A percentile compares a stretch with the other conserved stretches of the same genome.
phyloP scores from a whole-genome alignment of 2,888 invertebrate species.

The Drosophila peninsularis region DNA sequence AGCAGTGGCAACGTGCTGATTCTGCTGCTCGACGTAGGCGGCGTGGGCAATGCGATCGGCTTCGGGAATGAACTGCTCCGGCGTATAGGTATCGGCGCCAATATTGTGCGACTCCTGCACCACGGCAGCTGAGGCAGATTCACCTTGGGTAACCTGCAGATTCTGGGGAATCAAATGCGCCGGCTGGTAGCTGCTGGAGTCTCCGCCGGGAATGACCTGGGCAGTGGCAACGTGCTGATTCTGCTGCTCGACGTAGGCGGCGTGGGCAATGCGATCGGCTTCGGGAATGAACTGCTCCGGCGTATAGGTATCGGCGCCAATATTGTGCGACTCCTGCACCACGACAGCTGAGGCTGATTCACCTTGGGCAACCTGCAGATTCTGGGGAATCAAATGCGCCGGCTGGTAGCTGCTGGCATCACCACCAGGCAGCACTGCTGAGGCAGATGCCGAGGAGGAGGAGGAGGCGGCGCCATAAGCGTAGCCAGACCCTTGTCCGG shows the following conservation, averaged over 20 bases:
- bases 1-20: neutral
- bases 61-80: slow-evolving; percentile 51
- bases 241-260: slow-evolving; percentile 28
- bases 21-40: slow-evolving; percentile 27
- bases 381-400: slow-evolving; percentile 15
- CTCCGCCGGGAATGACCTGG: slow-evolving; percentile 21
- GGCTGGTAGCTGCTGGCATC: slow-evolving; percentile 48
- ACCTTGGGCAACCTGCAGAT: neutral
- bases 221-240: neutral
- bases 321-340: slow-evolving; percentile 12
- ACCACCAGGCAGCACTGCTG: slow-evolving; percentile 24
- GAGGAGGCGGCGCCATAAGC: slow-evolving; percentile 44
- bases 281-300: slow-evolving; percentile 54
- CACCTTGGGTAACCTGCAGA: too few relatives aligned
- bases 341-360: slow-evolving; percentile 28
- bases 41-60: slow-evolving; percentile 43
- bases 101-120: slow-evolving; percentile 23
- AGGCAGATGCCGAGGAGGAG: slow-evolving; percentile 5
- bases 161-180: slow-evolving; percentile 19
- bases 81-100: slow-evolving; percentile 51
- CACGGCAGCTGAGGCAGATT: neutral
- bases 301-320: slow-evolving; percentile 52
- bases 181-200: slow-evolving; percentile 42
- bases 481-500: slow-evolving; percentile 43
- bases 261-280: slow-evolving; percentile 42